Evolutionary conservation across 2,888 invertebrate species (phyloP).

Genomic region (Conops quadrifasciatus): DNA sequence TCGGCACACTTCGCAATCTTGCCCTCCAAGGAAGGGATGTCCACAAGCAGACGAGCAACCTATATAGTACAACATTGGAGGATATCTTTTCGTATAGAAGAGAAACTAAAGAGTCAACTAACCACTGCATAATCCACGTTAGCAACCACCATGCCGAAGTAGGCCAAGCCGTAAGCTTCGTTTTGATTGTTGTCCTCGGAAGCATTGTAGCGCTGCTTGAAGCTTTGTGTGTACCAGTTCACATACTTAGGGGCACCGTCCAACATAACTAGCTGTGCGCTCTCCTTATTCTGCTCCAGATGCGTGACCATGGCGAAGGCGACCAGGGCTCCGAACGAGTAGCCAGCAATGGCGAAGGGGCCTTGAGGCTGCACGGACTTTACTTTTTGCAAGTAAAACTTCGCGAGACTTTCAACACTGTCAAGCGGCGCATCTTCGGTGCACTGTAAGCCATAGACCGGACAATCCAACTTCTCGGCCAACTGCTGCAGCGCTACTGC

Average conservation of each 20-base stretch:
- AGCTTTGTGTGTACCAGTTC: slow-evolving; percentile 75
- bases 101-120: slow-evolving; percentile 46
- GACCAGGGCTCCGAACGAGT: slow-evolving; percentile 94
- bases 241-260: slow-evolving; percentile 92
- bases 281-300: slow-evolving; percentile 71
- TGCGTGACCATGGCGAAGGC: slow-evolving; percentile 94
- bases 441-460: slow-evolving; percentile 92
- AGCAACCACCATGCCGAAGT: slow-evolving; percentile 82
- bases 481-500: slow-evolving; percentile 76
- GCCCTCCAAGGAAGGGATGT: slow-evolving; percentile 64
- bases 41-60: slow-evolving; percentile 58
- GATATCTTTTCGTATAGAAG: not conserved
- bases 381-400: slow-evolving; percentile 77
- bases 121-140: slow-evolving; percentile 79
- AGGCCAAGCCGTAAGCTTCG: slow-evolving; percentile 79
- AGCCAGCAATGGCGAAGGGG: slow-evolving; percentile 90
- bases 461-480: slow-evolving; percentile 76
- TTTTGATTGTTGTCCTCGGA: slow-evolving; percentile 68
- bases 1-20: slow-evolving; percentile 66
- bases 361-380: slow-evolving; percentile 79
- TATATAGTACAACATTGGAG: slow-evolving; percentile 40
- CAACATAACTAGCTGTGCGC: slow-evolving; percentile 72
- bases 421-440: slow-evolving; percentile 77
- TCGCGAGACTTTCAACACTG: slow-evolving; percentile 77
- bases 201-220: slow-evolving; percentile 66